phyloP scores from a whole-genome alignment of 2,797 vertebrate species.

The Mormyrus proboscirostris region DNA sequence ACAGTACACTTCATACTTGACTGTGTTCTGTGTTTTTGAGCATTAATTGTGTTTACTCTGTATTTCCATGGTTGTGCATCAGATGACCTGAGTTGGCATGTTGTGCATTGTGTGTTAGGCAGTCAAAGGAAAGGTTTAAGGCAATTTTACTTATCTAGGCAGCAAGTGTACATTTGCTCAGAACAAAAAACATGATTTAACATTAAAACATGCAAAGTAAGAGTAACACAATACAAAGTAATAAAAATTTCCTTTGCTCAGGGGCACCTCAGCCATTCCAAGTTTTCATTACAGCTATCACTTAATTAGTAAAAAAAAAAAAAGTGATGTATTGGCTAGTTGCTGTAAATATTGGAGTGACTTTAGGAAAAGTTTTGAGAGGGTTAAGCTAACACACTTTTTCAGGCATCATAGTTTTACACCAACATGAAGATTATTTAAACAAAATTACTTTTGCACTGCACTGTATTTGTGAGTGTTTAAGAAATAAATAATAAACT shows the following conservation, averaged over 20 bases:
- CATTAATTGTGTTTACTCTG: neutral
- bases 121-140: neutral
- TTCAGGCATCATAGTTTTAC: neutral
- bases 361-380: neutral
- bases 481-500: neutral
- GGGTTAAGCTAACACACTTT: neutral
- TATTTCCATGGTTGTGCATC: neutral
- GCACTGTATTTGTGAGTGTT: neutral
- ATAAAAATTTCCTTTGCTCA: neutral
- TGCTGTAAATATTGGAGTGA: neutral
- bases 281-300: neutral
- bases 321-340: neutral
- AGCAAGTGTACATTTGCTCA: neutral
- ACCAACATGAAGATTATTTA: neutral
- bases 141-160: neutral
- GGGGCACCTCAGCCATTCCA: neutral
- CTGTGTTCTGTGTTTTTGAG: neutral
- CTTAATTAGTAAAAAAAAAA: neutral
- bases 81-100: neutral
- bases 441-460: neutral
- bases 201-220: neutral
- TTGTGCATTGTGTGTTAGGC: neutral
- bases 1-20: neutral
- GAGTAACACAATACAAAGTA: neutral
- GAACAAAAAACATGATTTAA: neutral